A percentile compares a stretch with the other conserved stretches of the same genome.
Evolutionary conservation across 2,888 invertebrate species (phyloP).

Genomic region (Apocheima hispidaria): DNA sequence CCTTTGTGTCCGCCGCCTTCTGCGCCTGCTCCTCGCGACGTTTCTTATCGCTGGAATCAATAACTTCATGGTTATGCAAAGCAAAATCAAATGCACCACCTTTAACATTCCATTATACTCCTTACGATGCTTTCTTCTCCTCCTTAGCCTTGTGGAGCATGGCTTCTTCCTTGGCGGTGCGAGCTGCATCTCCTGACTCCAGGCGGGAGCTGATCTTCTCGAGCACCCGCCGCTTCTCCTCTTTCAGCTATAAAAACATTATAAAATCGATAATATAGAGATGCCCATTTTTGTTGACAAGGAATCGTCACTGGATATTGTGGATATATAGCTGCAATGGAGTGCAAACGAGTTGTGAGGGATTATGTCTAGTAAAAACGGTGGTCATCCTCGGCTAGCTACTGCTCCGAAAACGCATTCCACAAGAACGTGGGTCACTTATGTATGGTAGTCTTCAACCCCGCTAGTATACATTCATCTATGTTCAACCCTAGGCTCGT

Average conservation of each 20-base stretch:
- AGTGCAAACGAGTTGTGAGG: too few species aligned
- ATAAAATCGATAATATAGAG: too few species aligned
- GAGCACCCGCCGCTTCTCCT: conserved; percentile 71
- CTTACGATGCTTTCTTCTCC: conserved; percentile 73
- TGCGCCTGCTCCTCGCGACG: conserved; percentile 59
- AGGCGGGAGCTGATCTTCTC: conserved; percentile 78
- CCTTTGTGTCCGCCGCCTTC: conserved; percentile 57
- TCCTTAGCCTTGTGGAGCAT: conserved; percentile 78
- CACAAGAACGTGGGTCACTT: too few species aligned
- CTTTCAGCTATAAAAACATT: conserved; percentile 51
- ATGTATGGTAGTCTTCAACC: too few species aligned
- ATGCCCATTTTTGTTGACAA: too few species aligned
- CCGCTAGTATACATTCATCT: too few species aligned
- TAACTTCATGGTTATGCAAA: background rate
- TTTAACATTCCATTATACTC: background rate
- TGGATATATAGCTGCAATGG: too few species aligned
- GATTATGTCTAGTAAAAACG: too few species aligned
- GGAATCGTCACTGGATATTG: too few species aligned
- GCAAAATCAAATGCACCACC: background rate
- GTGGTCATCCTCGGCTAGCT: too few species aligned
- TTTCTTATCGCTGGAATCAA: conserved; percentile 63
- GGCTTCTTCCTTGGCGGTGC: conserved; percentile 75
- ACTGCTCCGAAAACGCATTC: too few species aligned
- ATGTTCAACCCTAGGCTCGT: too few species aligned
- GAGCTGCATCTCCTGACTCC: conserved; percentile 71